phyloP scores from a whole-genome alignment of 1,140 invertebrate genomes.

The Drosophila arawakana region DNA sequence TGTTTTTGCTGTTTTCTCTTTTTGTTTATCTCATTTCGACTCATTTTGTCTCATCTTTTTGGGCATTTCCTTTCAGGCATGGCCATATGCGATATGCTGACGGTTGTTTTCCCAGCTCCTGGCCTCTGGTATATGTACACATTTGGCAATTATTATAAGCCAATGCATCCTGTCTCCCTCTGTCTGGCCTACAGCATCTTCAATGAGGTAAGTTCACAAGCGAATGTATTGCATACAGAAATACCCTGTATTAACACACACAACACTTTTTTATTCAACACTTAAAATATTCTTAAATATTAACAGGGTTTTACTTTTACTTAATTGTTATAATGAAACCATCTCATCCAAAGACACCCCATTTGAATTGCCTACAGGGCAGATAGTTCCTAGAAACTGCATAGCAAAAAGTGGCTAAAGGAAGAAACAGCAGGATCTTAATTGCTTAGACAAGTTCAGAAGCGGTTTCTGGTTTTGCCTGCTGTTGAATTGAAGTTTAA shows the following conservation, averaged over 20 bases:
- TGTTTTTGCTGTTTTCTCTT: neutral
- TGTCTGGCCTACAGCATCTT: slow-evolving; percentile 92
- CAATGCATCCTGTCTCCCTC: slow-evolving; percentile 89
- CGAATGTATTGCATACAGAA: neutral
- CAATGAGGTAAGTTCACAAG: slow-evolving; percentile 88
- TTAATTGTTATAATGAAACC: no score
- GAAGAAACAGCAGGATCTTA: slow-evolving; percentile 22
- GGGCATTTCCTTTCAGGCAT: slow-evolving; percentile 86
- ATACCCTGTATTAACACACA: neutral
- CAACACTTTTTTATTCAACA: no score
- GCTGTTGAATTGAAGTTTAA: neutral
- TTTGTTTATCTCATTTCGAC: no score
- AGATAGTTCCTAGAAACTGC: slow-evolving; percentile 1
- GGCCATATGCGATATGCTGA: slow-evolving; percentile 97
- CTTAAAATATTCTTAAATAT: no score
- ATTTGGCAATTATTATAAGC: slow-evolving; percentile 93
- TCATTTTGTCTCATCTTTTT: neutral
- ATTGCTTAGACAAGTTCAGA: slow-evolving; percentile 45
- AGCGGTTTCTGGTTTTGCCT: neutral
- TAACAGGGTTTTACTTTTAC: no score
- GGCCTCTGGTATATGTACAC: slow-evolving; percentile 96
- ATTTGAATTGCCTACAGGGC: neutral
- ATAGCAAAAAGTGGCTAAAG: neutral
- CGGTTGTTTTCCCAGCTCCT: slow-evolving; percentile 94
- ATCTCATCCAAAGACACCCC: neutral